Percentiles rank a stretch among this genome's conserved stretches.
These are phyloP conservation scores for Thereva nobilitata DNA, from an alignment of 2,888 invertebrate genomes.

Conservation along the genomic window DNA sequence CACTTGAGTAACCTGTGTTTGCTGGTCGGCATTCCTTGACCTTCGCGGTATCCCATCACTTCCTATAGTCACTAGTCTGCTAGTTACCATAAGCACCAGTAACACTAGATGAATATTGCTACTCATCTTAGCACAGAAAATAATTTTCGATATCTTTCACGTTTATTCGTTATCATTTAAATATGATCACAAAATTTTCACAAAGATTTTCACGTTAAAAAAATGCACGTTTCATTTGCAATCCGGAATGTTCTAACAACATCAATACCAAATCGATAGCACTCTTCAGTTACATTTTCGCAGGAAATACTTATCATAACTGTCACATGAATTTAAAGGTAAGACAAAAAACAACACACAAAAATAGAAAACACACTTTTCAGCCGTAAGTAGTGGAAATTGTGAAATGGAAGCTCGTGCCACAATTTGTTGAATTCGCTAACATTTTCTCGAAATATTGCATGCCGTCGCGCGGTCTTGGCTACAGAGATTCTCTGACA, in stretches of 20 bases:
- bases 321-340: too few species aligned
- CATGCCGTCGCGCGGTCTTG: neutral
- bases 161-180: constrained; percentile 3
- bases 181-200: too few species aligned
- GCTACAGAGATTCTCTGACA: too few species aligned
- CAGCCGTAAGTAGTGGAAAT: constrained; percentile 8
- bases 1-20: constrained; percentile 1
- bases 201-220: neutral
- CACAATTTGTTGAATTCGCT: neutral
- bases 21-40: constrained; percentile 15
- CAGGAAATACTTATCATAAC: constrained; percentile 4
- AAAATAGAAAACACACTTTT: neutral
- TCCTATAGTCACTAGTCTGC: constrained; percentile 32
- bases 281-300: constrained; percentile 30
- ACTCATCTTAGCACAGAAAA: constrained; percentile 30
- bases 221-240: constrained; percentile 15
- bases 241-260: neutral
- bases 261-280: neutral
- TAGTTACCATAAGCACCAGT: constrained; percentile 40
- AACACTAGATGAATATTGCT: constrained; percentile 30
- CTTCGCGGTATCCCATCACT: constrained; percentile 31
- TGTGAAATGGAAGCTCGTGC: neutral
- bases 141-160: neutral
- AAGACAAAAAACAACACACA: neutral
- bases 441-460: constrained; percentile 19